These are phyloP conservation scores for Flabesymbios commensalis DNA, from an alignment of 2,888 invertebrate species.

Conservation along the genomic window DNA sequence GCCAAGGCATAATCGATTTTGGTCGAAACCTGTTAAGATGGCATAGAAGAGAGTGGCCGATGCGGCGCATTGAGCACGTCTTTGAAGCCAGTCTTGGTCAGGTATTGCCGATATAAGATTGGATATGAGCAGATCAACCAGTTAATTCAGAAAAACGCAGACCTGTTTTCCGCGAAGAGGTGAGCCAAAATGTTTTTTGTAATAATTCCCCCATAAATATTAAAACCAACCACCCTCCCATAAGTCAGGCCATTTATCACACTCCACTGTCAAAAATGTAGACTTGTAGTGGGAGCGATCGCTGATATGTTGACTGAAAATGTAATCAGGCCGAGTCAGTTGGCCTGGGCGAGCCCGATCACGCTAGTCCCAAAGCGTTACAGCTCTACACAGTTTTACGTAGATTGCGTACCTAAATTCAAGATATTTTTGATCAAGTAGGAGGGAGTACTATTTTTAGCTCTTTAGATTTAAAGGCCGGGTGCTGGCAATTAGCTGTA, in stretches of 20 bases:
- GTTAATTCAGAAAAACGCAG: slow-evolving; percentile 1
- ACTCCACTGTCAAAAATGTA: slow-evolving; percentile 7
- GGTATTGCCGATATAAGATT: background rate
- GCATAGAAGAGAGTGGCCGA: background rate
- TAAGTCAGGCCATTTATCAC: slow-evolving; percentile 8
- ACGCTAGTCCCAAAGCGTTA: slow-evolving; percentile 14
- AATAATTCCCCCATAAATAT: background rate
- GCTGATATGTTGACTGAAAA: slow-evolving; percentile 9
- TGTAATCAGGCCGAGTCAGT: slow-evolving; percentile 6
- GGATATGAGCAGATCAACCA: background rate
- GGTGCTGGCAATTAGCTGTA: slow-evolving; percentile 10
- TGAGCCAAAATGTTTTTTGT: background rate
- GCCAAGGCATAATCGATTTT: background rate
- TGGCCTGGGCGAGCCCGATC: slow-evolving; percentile 10
- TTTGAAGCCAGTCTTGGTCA: background rate
- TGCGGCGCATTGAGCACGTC: background rate
- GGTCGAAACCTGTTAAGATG: background rate
- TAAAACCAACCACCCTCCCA: slow-evolving; percentile 1
- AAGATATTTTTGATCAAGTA: slow-evolving; percentile 14
- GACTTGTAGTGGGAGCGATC: slow-evolving; percentile 5
- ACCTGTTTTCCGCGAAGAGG: slow-evolving; percentile 2
- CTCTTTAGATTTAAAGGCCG: slow-evolving; percentile 8
- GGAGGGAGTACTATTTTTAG: slow-evolving; percentile 2
- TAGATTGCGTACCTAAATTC: slow-evolving; percentile 12
- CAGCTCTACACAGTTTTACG: slow-evolving; percentile 15